phyloP scores from a whole-genome alignment of 1,140 invertebrate species.

The Apis florea region DNA sequence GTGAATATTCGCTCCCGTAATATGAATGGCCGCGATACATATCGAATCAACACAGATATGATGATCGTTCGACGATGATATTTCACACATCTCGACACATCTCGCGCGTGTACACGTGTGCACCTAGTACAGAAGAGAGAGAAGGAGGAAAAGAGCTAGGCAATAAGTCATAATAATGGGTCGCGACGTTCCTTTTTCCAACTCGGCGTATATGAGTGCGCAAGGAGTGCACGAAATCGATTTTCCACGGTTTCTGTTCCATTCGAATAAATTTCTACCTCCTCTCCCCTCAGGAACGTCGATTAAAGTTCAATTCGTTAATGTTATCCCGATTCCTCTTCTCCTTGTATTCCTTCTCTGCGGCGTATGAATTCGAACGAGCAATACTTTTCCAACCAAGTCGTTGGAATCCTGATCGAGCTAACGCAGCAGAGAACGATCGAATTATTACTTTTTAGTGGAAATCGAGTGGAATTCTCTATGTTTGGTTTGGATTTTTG shows the following conservation, averaged over 20 bases:
- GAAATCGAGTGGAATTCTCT: too few species aligned
- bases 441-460: conserved; percentile 46
- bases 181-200: background rate
- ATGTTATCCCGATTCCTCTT: conserved; percentile 16
- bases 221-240: background rate
- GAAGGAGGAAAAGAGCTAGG: background rate
- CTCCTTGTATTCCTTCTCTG: conserved; percentile 33
- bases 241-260: conserved; percentile 1
- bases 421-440: background rate
- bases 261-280: conserved; percentile 2
- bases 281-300: conserved; percentile 32
- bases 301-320: conserved; percentile 40
- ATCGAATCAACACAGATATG: background rate
- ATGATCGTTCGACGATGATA: background rate
- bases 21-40: background rate
- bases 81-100: too few species aligned
- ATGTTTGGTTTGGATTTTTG: too few species aligned
- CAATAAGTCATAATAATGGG: background rate
- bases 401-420: conserved; percentile 24
- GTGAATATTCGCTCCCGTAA: conserved; percentile 29
- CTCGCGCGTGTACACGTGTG: background rate
- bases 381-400: conserved; percentile 60
- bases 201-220: background rate
- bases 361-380: conserved; percentile 63
- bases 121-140: too few species aligned